phyloP scores from a whole-genome alignment of 2,888 invertebrate genomes.

The Globia sparganii region DNA sequence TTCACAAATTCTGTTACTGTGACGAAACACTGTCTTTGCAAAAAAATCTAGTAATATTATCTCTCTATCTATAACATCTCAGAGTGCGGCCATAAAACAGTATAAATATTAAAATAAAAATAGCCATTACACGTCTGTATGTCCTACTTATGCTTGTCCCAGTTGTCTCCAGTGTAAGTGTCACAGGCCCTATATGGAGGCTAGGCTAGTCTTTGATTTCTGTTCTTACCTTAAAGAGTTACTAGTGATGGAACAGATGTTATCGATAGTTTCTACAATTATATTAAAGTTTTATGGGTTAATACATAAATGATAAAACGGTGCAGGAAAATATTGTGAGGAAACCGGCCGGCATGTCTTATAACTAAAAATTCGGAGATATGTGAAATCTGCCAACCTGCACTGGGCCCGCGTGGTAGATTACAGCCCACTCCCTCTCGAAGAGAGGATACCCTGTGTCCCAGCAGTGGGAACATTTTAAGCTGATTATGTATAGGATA shows the following conservation, averaged over 20 bases:
- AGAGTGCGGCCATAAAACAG: neutral
- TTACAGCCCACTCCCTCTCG: too few relatives aligned
- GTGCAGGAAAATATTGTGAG: too few relatives aligned
- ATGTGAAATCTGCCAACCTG: too few relatives aligned
- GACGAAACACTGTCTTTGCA: neutral
- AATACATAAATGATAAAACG: neutral
- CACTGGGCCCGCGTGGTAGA: too few relatives aligned
- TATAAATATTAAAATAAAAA: conserved; percentile 56
- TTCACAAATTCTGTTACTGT: too few relatives aligned
- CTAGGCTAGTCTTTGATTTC: conserved; percentile 60
- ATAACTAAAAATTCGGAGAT: too few relatives aligned
- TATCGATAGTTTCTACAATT: conserved; percentile 39
- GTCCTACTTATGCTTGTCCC: conserved; percentile 51
- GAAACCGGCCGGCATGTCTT: too few relatives aligned
- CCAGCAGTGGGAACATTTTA: too few relatives aligned
- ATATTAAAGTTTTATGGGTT: neutral
- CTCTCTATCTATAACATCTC: neutral
- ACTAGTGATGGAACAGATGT: conserved; percentile 47
- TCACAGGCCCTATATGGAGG: conserved; percentile 59
- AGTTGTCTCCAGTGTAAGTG: conserved; percentile 60
- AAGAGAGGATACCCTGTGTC: too few relatives aligned
- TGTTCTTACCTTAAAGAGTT: conserved; percentile 58
- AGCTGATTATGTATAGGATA: too few relatives aligned
- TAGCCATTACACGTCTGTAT: conserved; percentile 46
- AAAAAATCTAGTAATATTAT: neutral